Evolutionary conservation across 1,140 invertebrate genomes (phyloP), one percentile per base, ranked within the genome.

Genomic region (Pseudomyrmex flavicornis): DNA sequence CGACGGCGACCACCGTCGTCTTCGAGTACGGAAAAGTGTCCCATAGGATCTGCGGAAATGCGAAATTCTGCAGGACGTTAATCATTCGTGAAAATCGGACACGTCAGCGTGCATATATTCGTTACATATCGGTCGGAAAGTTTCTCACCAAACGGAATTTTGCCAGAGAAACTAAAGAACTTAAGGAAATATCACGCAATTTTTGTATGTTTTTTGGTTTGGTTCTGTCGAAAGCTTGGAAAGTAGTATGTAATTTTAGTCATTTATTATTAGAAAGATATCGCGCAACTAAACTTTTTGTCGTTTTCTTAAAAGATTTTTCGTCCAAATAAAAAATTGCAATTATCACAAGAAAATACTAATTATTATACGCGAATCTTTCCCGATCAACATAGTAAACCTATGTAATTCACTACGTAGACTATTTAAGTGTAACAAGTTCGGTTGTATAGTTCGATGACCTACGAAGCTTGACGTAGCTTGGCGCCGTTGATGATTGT

Each of bases 41-140:
- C 66, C 46, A 46, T 50, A 48, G 61, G 62, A 83, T 85, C 75
- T 82, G 72, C 63, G 73, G 63, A 48, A 74, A 83, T 62, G 65
- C 66, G 66, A 74, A 59, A 79, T 56, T 65, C 62, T 44, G 63
- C 73, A 77, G 1, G 17, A 80, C 85, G 85, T 88, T 87, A 75
- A 87, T 88, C 86, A 88, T 87, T 46, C 26, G 12, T 73, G 50
- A 66, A 22, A 17, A 66, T 77, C 50, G 17, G 61, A 15, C 48
- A 59, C 61, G 50, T 76, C 73, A 52, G 58, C 26, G 62, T 59
- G 52, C 50, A 56, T n/a, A 58, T 66, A 74, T 73, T 58, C 46
- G 44, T 70, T 79, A 70, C 44, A 70, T 70, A 72, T 73, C 63
- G 83, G 82, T 75, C 52, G 12, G 13, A 76, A 73, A 68, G 75